phyloP scores from a whole-genome alignment of 2,797 vertebrate genomes.

The Ptychobarbus kaznakovi region DNA sequence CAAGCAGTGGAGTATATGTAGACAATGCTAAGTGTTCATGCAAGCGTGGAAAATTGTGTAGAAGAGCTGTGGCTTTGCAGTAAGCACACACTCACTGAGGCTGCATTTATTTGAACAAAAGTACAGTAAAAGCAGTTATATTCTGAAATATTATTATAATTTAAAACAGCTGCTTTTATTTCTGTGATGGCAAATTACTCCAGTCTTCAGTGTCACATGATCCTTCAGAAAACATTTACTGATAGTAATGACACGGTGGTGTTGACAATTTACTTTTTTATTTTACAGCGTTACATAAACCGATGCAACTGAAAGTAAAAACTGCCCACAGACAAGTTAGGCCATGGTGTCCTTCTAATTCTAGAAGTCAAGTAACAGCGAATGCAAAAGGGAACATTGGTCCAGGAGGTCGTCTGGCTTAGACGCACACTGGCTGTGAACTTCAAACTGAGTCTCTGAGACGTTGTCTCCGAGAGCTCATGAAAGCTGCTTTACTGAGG shows the following conservation, averaged over 20 bases:
- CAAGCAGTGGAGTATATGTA: neutral
- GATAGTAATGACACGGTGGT: no score
- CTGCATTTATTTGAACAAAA: neutral
- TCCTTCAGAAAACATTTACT: neutral
- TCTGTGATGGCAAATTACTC: neutral
- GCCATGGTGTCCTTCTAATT: slow-evolving; percentile 18
- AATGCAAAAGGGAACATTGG: neutral
- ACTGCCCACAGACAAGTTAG: slow-evolving; percentile 10
- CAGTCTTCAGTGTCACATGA: neutral
- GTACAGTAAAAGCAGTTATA: neutral
- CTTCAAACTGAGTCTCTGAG: neutral
- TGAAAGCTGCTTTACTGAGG: slow-evolving; percentile 24
- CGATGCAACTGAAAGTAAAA: neutral
- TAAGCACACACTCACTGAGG: neutral
- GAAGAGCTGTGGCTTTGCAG: neutral
- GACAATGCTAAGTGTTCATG: neutral
- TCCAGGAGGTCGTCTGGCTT: neutral
- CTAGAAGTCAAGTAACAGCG: neutral
- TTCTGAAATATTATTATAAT: neutral
- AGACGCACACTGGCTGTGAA: neutral
- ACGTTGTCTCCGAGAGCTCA: neutral
- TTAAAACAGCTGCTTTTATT: neutral
- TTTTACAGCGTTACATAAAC: neutral
- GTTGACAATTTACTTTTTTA: neutral
- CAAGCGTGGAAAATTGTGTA: neutral